A percentile compares a stretch with the other conserved stretches of the same genome.
Conservation (phyloP, 2,797 vertebrate genomes). For the Myotis planiceps region DNA sequence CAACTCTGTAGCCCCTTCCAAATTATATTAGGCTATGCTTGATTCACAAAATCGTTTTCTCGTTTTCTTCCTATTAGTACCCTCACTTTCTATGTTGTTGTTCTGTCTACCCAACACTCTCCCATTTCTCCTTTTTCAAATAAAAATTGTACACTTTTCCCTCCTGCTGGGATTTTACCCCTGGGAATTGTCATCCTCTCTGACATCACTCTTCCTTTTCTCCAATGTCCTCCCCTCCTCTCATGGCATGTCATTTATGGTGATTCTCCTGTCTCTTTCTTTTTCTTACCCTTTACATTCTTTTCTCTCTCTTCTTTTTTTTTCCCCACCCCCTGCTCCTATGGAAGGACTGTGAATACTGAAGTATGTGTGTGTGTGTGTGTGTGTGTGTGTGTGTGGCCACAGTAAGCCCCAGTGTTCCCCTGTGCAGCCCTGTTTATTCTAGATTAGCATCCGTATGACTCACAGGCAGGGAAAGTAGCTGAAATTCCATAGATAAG, state of each 20-base stretch:
- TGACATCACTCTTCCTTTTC: background rate
- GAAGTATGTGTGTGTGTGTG: background rate
- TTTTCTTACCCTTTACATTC: slow-evolving; percentile 34
- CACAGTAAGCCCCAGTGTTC: slow-evolving; percentile 58
- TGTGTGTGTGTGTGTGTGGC: background rate
- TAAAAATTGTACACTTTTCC: background rate
- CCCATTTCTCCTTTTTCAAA: background rate
- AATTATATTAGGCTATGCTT: slow-evolving; percentile 75
- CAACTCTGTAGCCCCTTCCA: slow-evolving; percentile 83
- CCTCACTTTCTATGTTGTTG: background rate
- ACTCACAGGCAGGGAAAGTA: slow-evolving; percentile 71
- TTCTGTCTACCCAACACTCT: background rate
- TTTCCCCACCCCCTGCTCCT: background rate
- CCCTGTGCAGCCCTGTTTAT: slow-evolving; percentile 58
- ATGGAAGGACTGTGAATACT: background rate
- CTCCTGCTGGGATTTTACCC: background rate
- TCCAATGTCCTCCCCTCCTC: background rate
- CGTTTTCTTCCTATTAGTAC: background rate
- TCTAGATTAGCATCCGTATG: slow-evolving; percentile 56
- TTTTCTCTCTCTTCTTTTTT: background rate
- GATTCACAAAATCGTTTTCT: slow-evolving; percentile 43
- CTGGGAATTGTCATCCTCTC: background rate
- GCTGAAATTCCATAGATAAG: slow-evolving; percentile 83
- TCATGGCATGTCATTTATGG: background rate
- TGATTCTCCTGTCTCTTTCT: background rate